Evolutionary conservation across 1,140 invertebrate genomes (phyloP), one percentile per base, ranked within the genome.

Genomic region (Hypsibius dujardini): DNA sequence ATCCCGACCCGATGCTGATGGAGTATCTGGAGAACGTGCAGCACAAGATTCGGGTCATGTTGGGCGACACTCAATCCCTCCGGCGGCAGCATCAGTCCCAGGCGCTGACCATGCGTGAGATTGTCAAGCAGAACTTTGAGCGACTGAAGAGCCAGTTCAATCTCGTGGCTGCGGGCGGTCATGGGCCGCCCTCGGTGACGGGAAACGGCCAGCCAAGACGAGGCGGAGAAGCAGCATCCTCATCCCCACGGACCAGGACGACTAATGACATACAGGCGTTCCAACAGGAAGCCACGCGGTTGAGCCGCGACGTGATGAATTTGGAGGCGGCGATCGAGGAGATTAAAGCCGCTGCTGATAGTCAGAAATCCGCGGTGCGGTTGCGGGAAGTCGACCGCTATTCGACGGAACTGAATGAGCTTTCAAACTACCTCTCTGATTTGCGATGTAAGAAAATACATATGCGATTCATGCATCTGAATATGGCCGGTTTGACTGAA

Each of bases 281-380:
- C 42, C 62, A 67, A 42, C 62, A 67, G 42, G 62, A 67, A 14
- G 7, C 7, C 3, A 42, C 62, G 12, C 62, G 62, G 45, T 42
- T 67, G 42, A 7, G 42, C 3, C 62, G 42, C 7, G 7, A 67
- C 3, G 3, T 67, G 7, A 14, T 42, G 3, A 67, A 67, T 67
- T 82, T 98, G 69, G 94, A 97, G 81, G 85, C 86, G 46, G 91
- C 90, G 2, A 93, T 98, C 1, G 94, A 97, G 80, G 90, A 93
- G 78, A 81, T 97, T 59, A 84, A 92, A 70, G 89, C 89, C 59
- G 94, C 95, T 79, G 93, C 96, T 0, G 92, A 96, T 69, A 95
- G 93, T 80, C 85, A 90, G 71, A 88, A 92, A 78, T 94, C 90
- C 62, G 84, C 92, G 50, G 92, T 97, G 12, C 95, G 95, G 77